Conservation (phyloP, 2,113 vertebrate genomes). For the Menura novaehollandiae region DNA sequence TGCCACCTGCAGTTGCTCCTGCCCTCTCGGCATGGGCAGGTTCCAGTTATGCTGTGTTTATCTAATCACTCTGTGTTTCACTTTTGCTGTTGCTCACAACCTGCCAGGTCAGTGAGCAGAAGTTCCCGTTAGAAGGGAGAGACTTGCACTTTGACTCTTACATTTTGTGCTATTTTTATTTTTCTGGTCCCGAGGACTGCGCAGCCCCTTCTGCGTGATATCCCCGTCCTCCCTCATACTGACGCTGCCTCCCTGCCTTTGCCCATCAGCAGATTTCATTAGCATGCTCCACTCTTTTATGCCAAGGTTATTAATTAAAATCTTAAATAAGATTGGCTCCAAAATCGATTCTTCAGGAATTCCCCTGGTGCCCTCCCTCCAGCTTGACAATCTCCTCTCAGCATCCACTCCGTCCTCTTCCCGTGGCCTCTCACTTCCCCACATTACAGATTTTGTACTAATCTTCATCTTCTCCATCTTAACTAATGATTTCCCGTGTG, state of each 20-base stretch:
- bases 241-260: not conserved
- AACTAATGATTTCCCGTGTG: conserved; percentile 30
- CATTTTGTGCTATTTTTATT: not conserved
- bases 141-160: not conserved
- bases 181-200: not conserved
- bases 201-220: not conserved
- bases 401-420: not conserved
- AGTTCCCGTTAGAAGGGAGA: not conserved
- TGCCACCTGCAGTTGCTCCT: not conserved
- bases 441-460: not conserved
- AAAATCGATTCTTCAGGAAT: conserved; percentile 46
- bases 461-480: conserved; percentile 23
- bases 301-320: conserved; percentile 61
- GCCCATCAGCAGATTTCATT: conserved; percentile 44
- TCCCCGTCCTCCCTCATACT: not conserved
- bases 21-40: fast-evolving
- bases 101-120: not conserved
- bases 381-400: not conserved
- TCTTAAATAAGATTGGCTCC: conserved; percentile 54
- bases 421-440: not conserved
- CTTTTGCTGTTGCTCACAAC: not conserved
- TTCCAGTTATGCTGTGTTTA: fast-evolving
- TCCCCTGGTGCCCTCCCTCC: conserved; percentile 9
- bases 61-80: fast-evolving
- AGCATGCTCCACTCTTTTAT: conserved; percentile 27